Conservation (phyloP, 2,888 invertebrate genomes). For the Drosophila antonietae region DNA sequence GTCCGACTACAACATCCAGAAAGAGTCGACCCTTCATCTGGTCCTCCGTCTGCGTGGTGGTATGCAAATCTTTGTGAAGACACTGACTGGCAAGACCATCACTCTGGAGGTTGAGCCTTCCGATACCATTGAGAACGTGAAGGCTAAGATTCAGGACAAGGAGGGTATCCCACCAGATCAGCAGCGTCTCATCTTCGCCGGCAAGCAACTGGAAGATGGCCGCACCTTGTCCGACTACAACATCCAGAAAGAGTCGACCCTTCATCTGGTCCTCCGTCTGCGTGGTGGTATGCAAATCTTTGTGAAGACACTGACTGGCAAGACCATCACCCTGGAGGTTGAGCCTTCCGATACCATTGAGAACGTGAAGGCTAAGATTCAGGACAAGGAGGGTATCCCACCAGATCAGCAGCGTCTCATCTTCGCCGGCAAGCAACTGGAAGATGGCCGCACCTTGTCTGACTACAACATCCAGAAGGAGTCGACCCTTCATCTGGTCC, state of each 20-base stretch:
- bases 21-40: conserved; percentile 93
- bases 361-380: conserved; percentile 74
- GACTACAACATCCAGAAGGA: conserved; percentile 98
- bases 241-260: conserved; percentile 95
- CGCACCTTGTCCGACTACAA: conserved; percentile 96
- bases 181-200: conserved; percentile 74
- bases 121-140: conserved; percentile 65
- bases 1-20: conserved; percentile 62
- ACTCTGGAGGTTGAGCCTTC: conserved; percentile 42
- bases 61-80: conserved; percentile 65
- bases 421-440: conserved; percentile 88
- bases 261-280: conserved; percentile 93
- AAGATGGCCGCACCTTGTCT: conserved; percentile 95
- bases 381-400: conserved; percentile 74
- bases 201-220: conserved; percentile 94
- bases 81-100: conserved; percentile 48
- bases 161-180: conserved; percentile 78
- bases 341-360: conserved; percentile 38
- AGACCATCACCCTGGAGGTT: conserved; percentile 36
- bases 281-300: conserved; percentile 89
- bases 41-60: conserved; percentile 88
- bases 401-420: conserved; percentile 77
- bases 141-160: conserved; percentile 75
- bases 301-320: conserved; percentile 48
- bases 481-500: conserved; percentile 94